Base-by-base conservation (phyloP, 1,140 invertebrate species). In the Drosophila dunni region DNA sequence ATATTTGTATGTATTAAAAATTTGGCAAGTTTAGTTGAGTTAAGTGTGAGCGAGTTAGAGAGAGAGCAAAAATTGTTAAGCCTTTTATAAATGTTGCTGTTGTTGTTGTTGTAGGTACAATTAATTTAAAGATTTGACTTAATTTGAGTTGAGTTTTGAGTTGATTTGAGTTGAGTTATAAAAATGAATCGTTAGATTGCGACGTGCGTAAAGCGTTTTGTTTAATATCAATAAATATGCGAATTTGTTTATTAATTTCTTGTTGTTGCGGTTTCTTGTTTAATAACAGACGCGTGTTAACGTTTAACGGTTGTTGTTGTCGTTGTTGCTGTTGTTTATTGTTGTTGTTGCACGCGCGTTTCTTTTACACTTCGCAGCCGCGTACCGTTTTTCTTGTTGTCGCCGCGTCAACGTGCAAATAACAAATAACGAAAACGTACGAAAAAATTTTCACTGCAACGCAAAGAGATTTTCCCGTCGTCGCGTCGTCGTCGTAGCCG, bases 361-460 rank as follows among this genome's bases (percentile, higher is more conserved):
- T 73, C 51, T 61, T 29, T 51, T 53, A 63, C 62, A 68, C 61
- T 65, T 65, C 36, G 51, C 64, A 33, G 17, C 54, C 54, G 58
- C 62, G 70, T 74, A 81, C 65, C 65, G 71, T 75, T 69, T 75
- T 69, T 78, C 82, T 77, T 66, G 78, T 80, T 85, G 83, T 85
- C 82, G 83, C 78, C 81, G 70, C 88, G 83, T 91, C 88, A 88
- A 89, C 88, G 84, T 90, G 85, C 84, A 86, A 89, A 90, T 89
- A 89, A 89, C 84, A 91, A 91, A 91, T 91, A 91, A 90, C 88
- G 84, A 88, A 88, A 88, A 88, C 80, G 80, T 81, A 89, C 78
- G 81, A 85, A 90, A 79, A 84, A 77, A 89, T 90, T 85, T 89
- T 79, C 85, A 79, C 85, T 79, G 81, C 71, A 78, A 78, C 75